phyloP scores from a whole-genome alignment of 2,797 vertebrate genomes.

The Lacerta agilis region DNA sequence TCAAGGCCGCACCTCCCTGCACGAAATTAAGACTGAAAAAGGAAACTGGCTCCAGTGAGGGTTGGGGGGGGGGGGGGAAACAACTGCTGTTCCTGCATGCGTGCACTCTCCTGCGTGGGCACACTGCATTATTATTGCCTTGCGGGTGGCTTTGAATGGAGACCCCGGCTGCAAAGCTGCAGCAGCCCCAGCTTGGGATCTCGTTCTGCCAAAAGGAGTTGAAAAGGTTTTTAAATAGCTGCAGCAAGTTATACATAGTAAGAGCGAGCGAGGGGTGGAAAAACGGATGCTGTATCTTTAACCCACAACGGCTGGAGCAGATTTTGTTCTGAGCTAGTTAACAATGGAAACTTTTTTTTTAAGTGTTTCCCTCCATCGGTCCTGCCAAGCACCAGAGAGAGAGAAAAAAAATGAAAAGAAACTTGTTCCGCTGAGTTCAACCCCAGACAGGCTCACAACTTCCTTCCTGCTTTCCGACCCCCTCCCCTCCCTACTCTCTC shows the following conservation, averaged over 20 bases:
- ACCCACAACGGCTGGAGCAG: constrained; percentile 70
- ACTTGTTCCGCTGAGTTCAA: constrained; percentile 86
- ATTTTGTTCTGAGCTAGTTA: constrained; percentile 67
- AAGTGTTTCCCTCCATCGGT: constrained; percentile 75
- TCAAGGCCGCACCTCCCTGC: not conserved
- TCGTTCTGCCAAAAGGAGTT: constrained; percentile 13
- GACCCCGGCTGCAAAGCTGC: not conserved
- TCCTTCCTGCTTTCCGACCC: constrained; percentile 87
- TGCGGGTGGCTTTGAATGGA: not conserved
- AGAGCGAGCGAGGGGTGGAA: constrained; percentile 62
- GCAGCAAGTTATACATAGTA: constrained; percentile 39
- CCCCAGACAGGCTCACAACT: constrained; percentile 85
- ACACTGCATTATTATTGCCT: not conserved
- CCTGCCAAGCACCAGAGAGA: constrained; percentile 68
- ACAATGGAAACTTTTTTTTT: constrained; percentile 83
- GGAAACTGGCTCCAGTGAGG: not conserved
- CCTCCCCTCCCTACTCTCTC: constrained; percentile 63
- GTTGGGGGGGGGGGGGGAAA: not conserved
- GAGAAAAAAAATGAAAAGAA: constrained; percentile 65
- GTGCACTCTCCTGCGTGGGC: too few species aligned
- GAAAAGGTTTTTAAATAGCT: constrained; percentile 57
- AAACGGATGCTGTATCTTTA: constrained; percentile 75
- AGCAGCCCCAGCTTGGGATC: not conserved
- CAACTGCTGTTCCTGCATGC: not conserved
- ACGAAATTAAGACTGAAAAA: not conserved